These are phyloP conservation scores for Callopanchax toddi DNA, from an alignment of 2,113 vertebrate species.

Conservation along the genomic window DNA sequence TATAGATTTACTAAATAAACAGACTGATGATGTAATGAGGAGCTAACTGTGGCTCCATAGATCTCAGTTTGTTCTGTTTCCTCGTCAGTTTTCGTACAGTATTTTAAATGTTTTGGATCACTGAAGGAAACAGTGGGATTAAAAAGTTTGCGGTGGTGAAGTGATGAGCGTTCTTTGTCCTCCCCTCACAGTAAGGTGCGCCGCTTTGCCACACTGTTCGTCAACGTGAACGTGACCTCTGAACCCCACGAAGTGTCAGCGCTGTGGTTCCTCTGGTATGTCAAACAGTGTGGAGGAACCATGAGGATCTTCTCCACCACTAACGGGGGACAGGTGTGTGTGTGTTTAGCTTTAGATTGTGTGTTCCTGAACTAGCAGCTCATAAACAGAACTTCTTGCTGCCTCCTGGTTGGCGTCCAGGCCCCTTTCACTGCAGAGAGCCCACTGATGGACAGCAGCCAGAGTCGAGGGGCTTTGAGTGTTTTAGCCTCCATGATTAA, in stretches of 20 bases:
- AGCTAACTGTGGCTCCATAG: too few relatives aligned
- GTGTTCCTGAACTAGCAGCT: background rate
- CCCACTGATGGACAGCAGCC: background rate
- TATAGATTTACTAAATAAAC: too few relatives aligned
- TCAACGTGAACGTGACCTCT: slow-evolving; percentile 93
- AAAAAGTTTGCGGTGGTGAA: too few relatives aligned
- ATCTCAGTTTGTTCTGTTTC: too few relatives aligned
- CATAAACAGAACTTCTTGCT: background rate
- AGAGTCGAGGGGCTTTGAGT: background rate
- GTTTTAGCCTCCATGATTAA: background rate
- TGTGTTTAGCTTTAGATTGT: background rate
- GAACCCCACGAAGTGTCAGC: slow-evolving; percentile 95
- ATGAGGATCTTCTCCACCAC: slow-evolving; percentile 91
- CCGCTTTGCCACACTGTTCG: slow-evolving; percentile 88
- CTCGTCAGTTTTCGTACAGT: too few relatives aligned
- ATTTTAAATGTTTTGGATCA: too few relatives aligned
- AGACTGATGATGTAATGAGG: too few relatives aligned
- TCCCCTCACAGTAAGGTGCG: slow-evolving; percentile 77
- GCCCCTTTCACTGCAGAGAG: too few relatives aligned
- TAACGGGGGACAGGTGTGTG: slow-evolving; percentile 92
- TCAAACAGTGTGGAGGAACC: slow-evolving; percentile 95
- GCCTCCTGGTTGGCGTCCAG: too few relatives aligned
- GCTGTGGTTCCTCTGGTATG: slow-evolving; percentile 98
- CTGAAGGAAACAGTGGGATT: too few relatives aligned
- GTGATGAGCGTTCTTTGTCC: background rate